Conservation (phyloP, 2,797 vertebrate genomes). For the Syngnathus acus region DNA sequence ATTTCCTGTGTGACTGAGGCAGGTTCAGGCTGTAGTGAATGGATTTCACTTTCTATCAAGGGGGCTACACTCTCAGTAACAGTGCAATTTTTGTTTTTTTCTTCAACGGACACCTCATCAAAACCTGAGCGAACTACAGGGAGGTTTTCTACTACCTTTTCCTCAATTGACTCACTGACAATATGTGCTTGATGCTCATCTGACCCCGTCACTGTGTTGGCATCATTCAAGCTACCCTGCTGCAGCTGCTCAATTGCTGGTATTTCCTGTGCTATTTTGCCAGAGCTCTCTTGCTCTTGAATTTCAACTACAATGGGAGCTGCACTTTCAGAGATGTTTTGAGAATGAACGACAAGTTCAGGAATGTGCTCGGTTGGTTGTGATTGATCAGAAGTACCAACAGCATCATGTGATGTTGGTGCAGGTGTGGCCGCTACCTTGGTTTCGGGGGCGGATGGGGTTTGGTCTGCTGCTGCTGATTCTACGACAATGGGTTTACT, state of each 20-base stretch:
- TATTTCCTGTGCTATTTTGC: conserved; percentile 18
- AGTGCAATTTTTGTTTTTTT: conserved; percentile 27
- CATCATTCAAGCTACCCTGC: background rate
- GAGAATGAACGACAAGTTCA: conserved; percentile 14
- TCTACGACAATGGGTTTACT: conserved; percentile 60
- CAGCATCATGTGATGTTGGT: conserved; percentile 20
- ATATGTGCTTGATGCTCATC: no score
- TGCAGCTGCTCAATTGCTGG: conserved; percentile 32
- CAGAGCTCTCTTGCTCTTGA: conserved; percentile 18
- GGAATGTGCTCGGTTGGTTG: conserved; percentile 11
- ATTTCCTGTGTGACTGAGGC: background rate
- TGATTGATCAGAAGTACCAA: conserved; percentile 27
- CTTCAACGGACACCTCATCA: conserved; percentile 32
- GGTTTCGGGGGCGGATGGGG: conserved; percentile 45
- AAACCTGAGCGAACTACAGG: conserved; percentile 22
- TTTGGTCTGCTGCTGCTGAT: conserved; percentile 31
- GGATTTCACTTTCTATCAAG: conserved; percentile 26
- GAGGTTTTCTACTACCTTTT: conserved; percentile 17
- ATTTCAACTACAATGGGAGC: conserved; percentile 15
- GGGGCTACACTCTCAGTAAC: conserved; percentile 28
- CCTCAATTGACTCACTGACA: background rate
- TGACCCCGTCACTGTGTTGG: background rate
- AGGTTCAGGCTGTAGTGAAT: conserved; percentile 23
- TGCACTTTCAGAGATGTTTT: conserved; percentile 29
- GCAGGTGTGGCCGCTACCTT: conserved; percentile 45